A percentile compares a stretch with the other conserved stretches of the same genome.
Evolutionary conservation across 2,797 vertebrate genomes (phyloP).

Genomic region (Hafferia zeledoni): DNA sequence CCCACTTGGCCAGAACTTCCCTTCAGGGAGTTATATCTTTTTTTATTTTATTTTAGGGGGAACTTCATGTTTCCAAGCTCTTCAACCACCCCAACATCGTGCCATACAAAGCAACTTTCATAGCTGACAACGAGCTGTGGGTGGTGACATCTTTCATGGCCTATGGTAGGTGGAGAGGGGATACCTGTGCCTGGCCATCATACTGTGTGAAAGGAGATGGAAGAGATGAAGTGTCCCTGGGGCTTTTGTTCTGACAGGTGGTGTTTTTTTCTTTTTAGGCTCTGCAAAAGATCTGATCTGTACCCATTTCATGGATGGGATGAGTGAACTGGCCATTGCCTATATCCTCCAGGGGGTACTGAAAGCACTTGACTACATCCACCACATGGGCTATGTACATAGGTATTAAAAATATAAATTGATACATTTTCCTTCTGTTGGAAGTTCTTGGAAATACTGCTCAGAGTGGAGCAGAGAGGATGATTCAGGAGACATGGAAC

Average conservation of each 20-base stretch:
- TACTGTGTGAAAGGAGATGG: neutral
- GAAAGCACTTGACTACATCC: slow-evolving; percentile 94
- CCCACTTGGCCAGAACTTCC: no score
- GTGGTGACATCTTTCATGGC: slow-evolving; percentile 97
- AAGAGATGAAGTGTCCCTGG: neutral
- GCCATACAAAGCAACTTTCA: slow-evolving; percentile 93
- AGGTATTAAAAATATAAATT: slow-evolving; percentile 76
- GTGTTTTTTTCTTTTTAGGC: slow-evolving; percentile 75
- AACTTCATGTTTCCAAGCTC: slow-evolving; percentile 95
- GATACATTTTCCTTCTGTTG: neutral
- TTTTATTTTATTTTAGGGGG: slow-evolving; percentile 79
- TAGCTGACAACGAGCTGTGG: slow-evolving; percentile 97
- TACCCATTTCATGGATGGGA: slow-evolving; percentile 92
- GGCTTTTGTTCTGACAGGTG: neutral
- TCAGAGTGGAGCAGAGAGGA: neutral
- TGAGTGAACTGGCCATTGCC: slow-evolving; percentile 92
- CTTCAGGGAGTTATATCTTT: neutral
- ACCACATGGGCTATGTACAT: slow-evolving; percentile 98
- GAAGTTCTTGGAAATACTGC: neutral
- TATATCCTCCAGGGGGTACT: slow-evolving; percentile 93
- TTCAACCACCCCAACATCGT: slow-evolving; percentile 95
- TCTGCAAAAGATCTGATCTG: slow-evolving; percentile 95
- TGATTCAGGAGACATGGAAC: neutral
- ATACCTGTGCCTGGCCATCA: neutral
- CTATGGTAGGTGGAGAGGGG: slow-evolving; percentile 84